These are phyloP conservation scores for Lethenteron camtschaticum DNA, from an alignment of 2,113 vertebrate species.

Conservation along the genomic window DNA sequence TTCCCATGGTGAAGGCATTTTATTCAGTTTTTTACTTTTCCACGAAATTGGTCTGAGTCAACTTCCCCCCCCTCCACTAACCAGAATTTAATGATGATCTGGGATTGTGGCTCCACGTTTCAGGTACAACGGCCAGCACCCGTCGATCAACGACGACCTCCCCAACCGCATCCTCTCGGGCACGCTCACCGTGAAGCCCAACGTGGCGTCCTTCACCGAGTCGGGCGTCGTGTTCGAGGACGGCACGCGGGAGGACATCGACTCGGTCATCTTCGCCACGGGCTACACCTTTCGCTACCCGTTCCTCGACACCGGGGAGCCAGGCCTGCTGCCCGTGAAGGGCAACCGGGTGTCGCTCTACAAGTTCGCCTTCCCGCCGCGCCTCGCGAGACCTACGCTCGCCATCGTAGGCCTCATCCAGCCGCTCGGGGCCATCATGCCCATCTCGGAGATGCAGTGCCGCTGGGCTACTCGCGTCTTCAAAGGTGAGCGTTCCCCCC, in stretches of 20 bases:
- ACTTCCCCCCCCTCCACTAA: too few relatives aligned
- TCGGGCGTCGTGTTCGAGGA: slow-evolving; percentile 47
- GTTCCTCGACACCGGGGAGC: slow-evolving; percentile 26
- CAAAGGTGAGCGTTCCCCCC: slow-evolving; percentile 26
- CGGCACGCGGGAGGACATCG: slow-evolving; percentile 38
- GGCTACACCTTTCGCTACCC: slow-evolving; percentile 45
- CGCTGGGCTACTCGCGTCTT: slow-evolving; percentile 53
- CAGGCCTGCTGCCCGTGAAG: slow-evolving; percentile 21
- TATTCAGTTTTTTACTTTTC: too few relatives aligned
- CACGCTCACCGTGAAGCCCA: slow-evolving; percentile 33
- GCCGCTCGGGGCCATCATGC: slow-evolving; percentile 40
- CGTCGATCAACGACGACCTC: slow-evolving; percentile 41
- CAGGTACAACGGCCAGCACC: slow-evolving; percentile 17
- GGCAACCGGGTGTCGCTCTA: slow-evolving; percentile 33
- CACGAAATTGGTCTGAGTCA: too few relatives aligned
- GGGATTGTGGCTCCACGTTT: too few relatives aligned
- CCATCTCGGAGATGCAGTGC: slow-evolving; percentile 51
- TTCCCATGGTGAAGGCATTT: too few relatives aligned
- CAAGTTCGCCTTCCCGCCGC: slow-evolving; percentile 37
- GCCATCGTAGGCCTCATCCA: slow-evolving; percentile 46
- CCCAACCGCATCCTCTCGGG: slow-evolving; percentile 48
- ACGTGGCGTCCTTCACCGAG: slow-evolving; percentile 33
- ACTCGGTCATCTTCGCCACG: slow-evolving; percentile 51
- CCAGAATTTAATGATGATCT: too few relatives aligned
- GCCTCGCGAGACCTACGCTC: slow-evolving; percentile 39